These are phyloP conservation scores for Chaetops frenatus DNA, from an alignment of 2,113 vertebrate genomes.

Conservation along the genomic window DNA sequence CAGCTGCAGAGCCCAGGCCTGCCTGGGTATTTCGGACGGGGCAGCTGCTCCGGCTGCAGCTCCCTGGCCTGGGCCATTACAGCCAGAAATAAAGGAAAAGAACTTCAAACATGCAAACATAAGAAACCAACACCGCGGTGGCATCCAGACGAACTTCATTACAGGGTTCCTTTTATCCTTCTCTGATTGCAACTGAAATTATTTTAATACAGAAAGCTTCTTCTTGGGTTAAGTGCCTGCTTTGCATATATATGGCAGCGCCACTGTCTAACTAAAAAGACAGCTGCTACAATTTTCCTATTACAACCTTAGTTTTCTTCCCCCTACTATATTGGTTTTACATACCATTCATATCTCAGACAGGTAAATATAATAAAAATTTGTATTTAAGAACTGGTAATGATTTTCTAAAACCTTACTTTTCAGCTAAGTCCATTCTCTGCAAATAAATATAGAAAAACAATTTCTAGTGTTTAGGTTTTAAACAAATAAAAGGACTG, in stretches of 20 bases:
- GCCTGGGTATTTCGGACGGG: background rate
- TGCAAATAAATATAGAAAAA: background rate
- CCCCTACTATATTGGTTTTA: background rate
- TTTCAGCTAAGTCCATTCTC: background rate
- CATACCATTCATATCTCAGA: background rate
- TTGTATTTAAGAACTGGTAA: background rate
- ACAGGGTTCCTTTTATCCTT: background rate
- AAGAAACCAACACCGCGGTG: background rate
- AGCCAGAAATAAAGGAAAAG: background rate
- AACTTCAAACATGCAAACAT: background rate
- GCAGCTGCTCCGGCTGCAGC: background rate
- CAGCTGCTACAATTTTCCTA: background rate
- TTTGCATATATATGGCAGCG: background rate
- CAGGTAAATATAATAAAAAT: background rate
- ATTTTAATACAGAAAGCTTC: background rate
- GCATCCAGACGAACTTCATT: background rate
- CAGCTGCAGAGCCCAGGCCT: background rate
- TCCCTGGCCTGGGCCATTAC: background rate
- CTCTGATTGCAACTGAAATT: background rate
- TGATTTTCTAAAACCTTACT: background rate
- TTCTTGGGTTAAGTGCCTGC: background rate
- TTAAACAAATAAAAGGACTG: background rate
- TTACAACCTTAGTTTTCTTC: background rate
- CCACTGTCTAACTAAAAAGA: background rate
- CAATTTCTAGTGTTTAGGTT: background rate